A percentile compares a stretch with the other conserved stretches of the same genome.
Conservation (phyloP, 1,140 invertebrate species). For the Theocolax elegans region DNA sequence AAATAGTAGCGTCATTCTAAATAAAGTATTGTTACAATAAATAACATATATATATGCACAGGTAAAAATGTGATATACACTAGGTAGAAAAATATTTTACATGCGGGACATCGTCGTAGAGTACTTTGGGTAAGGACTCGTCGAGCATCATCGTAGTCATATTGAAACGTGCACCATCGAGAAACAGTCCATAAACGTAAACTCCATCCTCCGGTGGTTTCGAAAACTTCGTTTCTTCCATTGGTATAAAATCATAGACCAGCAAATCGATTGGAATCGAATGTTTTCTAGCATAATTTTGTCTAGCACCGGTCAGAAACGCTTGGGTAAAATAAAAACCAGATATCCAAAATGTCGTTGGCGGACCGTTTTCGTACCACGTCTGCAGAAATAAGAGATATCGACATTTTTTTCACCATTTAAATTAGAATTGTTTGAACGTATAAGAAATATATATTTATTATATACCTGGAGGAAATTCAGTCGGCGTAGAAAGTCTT, state of each 20-base stretch:
- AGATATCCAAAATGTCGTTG: slow-evolving; percentile 89
- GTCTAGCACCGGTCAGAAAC: slow-evolving; percentile 92
- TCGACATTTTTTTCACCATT: too few species aligned
- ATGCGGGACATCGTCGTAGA: slow-evolving; percentile 83
- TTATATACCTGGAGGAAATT: slow-evolving; percentile 86
- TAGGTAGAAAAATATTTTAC: slow-evolving; percentile 70
- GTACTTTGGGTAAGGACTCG: slow-evolving; percentile 84
- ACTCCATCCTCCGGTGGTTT: slow-evolving; percentile 83
- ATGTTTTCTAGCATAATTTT: slow-evolving; percentile 93
- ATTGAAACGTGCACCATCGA: slow-evolving; percentile 91
- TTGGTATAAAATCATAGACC: slow-evolving; percentile 82
- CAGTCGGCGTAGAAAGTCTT: slow-evolving; percentile 85
- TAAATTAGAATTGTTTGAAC: too few species aligned
- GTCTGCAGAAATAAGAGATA: slow-evolving; percentile 63
- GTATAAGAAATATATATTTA: too few species aligned
- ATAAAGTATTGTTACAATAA: too few species aligned
- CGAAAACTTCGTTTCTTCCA: slow-evolving; percentile 62
- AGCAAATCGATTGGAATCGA: slow-evolving; percentile 91
- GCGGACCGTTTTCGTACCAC: slow-evolving; percentile 87
- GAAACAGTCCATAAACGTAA: slow-evolving; percentile 84
- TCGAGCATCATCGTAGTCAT: slow-evolving; percentile 74
- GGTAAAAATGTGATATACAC: slow-evolving; percentile 41
- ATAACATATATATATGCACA: background rate
- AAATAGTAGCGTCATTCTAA: too few species aligned
- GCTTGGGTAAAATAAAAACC: slow-evolving; percentile 97